Evolutionary conservation across 2,797 vertebrate genomes (phyloP).

Genomic region (Oryzias dopingdopingensis): DNA sequence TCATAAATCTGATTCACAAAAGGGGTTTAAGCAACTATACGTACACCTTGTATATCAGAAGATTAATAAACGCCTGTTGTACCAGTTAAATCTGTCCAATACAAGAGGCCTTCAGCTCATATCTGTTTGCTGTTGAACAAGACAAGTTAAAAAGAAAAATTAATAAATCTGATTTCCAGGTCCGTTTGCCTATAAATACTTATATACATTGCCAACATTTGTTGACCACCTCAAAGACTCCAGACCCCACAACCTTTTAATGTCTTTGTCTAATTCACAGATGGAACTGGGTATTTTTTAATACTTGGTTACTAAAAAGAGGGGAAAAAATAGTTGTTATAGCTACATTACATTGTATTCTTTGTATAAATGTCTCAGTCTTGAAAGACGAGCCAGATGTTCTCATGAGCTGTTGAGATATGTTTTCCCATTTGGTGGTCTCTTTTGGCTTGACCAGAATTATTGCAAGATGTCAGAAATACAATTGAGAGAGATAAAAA

Average conservation of each 20-base stretch:
- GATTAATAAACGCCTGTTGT: too few species aligned
- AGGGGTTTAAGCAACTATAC: too few species aligned
- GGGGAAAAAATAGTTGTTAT: conserved; percentile 10
- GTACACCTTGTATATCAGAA: too few species aligned
- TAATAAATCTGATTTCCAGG: too few species aligned
- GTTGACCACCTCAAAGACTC: neutral
- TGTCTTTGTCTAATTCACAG: neutral
- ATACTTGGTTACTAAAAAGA: conserved; percentile 10
- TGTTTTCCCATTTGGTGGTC: conserved; percentile 42
- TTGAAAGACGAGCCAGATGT: conserved; percentile 26
- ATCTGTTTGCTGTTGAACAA: too few species aligned
- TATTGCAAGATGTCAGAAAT: conserved; percentile 43
- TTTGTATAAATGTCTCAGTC: conserved; percentile 25
- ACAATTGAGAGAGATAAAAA: conserved; percentile 40
- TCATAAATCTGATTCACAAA: too few species aligned
- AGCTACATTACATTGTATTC: conserved; percentile 13
- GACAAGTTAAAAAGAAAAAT: too few species aligned
- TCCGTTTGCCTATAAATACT: too few species aligned
- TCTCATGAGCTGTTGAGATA: conserved; percentile 32
- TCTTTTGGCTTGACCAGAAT: conserved; percentile 14
- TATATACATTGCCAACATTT: too few species aligned
- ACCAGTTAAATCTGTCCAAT: too few species aligned
- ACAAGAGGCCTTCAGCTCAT: too few species aligned
- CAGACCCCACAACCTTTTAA: conserved; percentile 8
- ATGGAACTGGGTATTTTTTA: conserved; percentile 10